phyloP scores from a whole-genome alignment of 2,888 invertebrate species.

The Orchesellides sinensis region DNA sequence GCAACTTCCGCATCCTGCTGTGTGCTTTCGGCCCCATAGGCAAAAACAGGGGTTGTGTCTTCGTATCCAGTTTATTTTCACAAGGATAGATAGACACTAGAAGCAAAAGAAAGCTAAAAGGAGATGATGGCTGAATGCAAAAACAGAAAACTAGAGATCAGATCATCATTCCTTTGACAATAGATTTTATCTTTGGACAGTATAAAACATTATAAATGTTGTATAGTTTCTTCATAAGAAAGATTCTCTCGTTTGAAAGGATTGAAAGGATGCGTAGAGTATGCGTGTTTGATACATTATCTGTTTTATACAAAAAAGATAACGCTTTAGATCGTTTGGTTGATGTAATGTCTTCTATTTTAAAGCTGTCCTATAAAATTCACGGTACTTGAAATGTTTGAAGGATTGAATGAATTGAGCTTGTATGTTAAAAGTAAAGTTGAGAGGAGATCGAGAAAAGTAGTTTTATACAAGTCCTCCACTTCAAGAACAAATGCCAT shows the following conservation, averaged over 20 bases:
- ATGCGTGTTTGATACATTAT: neutral
- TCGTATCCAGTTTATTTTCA: too few relatives aligned
- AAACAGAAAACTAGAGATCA: neutral
- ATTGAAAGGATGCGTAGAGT: neutral
- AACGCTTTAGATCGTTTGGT: conserved; percentile 27
- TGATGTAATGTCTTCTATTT: conserved; percentile 35
- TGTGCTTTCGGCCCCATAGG: conserved; percentile 31
- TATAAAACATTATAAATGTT: neutral
- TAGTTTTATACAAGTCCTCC: conserved; percentile 13
- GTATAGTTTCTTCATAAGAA: neutral
- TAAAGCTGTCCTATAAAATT: conserved; percentile 13
- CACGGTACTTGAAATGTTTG: conserved; percentile 21
- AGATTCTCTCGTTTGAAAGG: conserved; percentile 10
- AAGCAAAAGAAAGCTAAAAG: conserved; percentile 24
- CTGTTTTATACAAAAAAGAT: conserved; percentile 24
- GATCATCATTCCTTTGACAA: neutral
- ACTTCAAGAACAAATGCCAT: neutral
- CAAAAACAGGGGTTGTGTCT: too few relatives aligned
- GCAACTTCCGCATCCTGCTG: conserved; percentile 59
- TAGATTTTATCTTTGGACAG: neutral
- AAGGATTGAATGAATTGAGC: conserved; percentile 2
- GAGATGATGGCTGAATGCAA: neutral
- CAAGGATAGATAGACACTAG: too few relatives aligned
- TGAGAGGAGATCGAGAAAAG: neutral
- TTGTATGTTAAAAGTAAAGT: neutral